Percentiles rank a stretch among this genome's conserved stretches.
Conservation (phyloP, 2,797 vertebrate species). For the Hippopotamyrus pictus region DNA sequence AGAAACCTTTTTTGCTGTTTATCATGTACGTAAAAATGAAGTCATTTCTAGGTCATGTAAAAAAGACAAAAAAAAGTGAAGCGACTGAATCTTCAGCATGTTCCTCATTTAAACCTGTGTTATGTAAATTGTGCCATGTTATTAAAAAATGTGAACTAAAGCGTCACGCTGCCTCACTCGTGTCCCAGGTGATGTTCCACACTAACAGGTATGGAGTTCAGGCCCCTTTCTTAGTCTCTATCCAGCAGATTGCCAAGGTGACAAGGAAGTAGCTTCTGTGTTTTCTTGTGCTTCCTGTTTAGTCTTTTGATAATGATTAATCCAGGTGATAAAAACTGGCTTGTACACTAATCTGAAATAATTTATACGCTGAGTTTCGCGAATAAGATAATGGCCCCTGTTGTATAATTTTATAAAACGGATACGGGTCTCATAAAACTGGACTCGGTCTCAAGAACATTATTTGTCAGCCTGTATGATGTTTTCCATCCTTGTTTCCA, state of each 20-base stretch:
- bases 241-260: neutral
- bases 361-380: neutral
- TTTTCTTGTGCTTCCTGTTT: neutral
- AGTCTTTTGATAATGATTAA: neutral
- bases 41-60: constrained; percentile 94
- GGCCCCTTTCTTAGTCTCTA: neutral
- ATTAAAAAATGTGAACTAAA: constrained; percentile 99
- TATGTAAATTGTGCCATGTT: constrained; percentile 99
- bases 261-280: neutral
- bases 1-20: constrained; percentile 89
- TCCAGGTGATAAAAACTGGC: neutral
- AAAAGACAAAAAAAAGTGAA: constrained; percentile 64
- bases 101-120: constrained; percentile 98
- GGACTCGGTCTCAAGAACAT: neutral
- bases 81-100: constrained; percentile 96
- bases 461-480: neutral
- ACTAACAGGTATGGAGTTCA: neutral
- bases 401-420: neutral
- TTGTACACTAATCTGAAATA: neutral
- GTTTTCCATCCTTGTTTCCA: neutral
- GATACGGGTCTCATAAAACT: neutral
- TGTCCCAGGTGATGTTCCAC: neutral
- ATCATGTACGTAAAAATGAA: constrained; percentile 86
- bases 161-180: constrained; percentile 26
- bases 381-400: neutral